phyloP scores from a whole-genome alignment of 2,888 invertebrate species.

The Drosophila maculinotata region DNA sequence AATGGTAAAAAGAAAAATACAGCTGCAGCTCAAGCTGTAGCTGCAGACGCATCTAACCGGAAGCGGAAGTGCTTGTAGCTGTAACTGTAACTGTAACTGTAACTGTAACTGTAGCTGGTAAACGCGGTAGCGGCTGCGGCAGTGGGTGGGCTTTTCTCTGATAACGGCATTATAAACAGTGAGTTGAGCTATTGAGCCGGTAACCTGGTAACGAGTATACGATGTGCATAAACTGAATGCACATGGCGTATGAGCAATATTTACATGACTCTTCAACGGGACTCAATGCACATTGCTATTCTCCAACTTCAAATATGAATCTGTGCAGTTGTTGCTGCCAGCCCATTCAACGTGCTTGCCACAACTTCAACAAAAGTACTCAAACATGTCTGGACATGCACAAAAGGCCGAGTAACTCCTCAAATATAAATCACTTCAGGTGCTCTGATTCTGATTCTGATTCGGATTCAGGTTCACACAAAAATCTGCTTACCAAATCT shows the following conservation, averaged over 20 bases:
- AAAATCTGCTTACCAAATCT: constrained; percentile 16
- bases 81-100: too few relatives aligned
- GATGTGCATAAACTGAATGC: constrained; percentile 4
- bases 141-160: constrained; percentile 10
- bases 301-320: too few relatives aligned
- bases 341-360: constrained; percentile 1
- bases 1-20: constrained; percentile 17
- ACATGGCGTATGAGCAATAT: constrained; percentile 32
- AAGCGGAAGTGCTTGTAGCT: constrained; percentile 53
- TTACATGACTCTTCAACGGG: not conserved
- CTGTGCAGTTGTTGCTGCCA: not conserved
- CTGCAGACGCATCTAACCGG: constrained; percentile 38
- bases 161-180: constrained; percentile 17
- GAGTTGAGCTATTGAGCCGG: not conserved
- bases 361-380: too few relatives aligned
- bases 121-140: too few relatives aligned
- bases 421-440: constrained; percentile 31
- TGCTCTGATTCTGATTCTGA: too few relatives aligned
- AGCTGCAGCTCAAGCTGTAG: too few relatives aligned
- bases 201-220: too few relatives aligned
- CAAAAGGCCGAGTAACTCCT: too few relatives aligned
- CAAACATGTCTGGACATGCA: constrained; percentile 1
- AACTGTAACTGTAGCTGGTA: constrained; percentile 18
- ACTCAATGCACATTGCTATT: not conserved
- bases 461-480: not conserved